Percentiles rank a stretch among this genome's conserved stretches.
Evolutionary conservation across 2,888 invertebrate genomes (phyloP).

Genomic region (Drosophila falleni): DNA sequence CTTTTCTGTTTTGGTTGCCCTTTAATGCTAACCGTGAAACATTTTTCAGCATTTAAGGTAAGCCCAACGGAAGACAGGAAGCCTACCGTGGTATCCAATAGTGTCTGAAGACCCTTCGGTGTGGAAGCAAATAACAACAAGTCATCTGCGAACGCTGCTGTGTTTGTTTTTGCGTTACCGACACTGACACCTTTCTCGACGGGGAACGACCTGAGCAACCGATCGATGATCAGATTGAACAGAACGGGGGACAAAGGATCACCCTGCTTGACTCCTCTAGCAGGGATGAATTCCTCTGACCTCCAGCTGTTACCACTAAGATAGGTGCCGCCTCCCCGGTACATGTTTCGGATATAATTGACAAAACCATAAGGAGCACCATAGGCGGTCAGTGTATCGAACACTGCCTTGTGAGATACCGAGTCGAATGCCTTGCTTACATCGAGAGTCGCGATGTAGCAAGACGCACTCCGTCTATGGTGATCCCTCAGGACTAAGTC

Average conservation of each 20-base stretch:
- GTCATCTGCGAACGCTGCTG: slow-evolving; percentile 28
- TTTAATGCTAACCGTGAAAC: no score
- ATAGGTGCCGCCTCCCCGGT: slow-evolving; percentile 20
- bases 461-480: slow-evolving; percentile 8
- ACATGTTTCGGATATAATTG: slow-evolving; percentile 8
- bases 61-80: no score
- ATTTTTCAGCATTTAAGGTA: no score
- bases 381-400: slow-evolving; percentile 1
- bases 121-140: slow-evolving; percentile 22
- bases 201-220: slow-evolving; percentile 19
- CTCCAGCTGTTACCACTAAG: slow-evolving; percentile 20
- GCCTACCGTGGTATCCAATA: slow-evolving; percentile 7
- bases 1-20: no score
- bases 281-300: slow-evolving; percentile 18
- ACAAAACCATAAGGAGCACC: neutral
- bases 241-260: slow-evolving; percentile 15
- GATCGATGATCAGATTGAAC: slow-evolving; percentile 26
- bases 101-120: slow-evolving; percentile 20
- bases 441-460: slow-evolving; percentile 23
- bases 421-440: slow-evolving; percentile 30
- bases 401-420: slow-evolving; percentile 15
- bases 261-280: slow-evolving; percentile 18
- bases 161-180: slow-evolving; percentile 15
- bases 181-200: slow-evolving; percentile 20
- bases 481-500: slow-evolving; percentile 22